Base-by-base conservation (phyloP, 2,888 invertebrate genomes). In the Saturnia pavonia region DNA sequence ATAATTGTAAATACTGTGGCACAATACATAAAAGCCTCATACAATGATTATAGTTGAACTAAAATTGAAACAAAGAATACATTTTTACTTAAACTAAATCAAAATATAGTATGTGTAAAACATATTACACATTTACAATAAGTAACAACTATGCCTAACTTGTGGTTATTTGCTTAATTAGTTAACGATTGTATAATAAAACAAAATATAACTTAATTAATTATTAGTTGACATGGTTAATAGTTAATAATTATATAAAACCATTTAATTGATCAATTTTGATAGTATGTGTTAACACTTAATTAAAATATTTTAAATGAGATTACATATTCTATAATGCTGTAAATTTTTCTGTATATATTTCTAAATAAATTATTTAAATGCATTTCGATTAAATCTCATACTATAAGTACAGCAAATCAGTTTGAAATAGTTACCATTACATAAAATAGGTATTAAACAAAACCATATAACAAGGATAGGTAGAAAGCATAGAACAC, bases 1-100 rank as follows among this genome's bases (percentile, higher is more conserved):
- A 68, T 34, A 40, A 40, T 19, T 45, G 19, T 68, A 68, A 68
- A 48, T 68, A 68, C 27, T 68, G n/a, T n/a, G 68, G 68, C 68
- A 68, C 68, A 42, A 67, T 48, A 48, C 48, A 68, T 48, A 40
- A 40, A 40, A 65, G 40, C 65, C 65, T 65, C 65, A 40, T n/a
- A 40, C 19, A 40, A 16, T 65, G n/a, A 40, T 65, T 65, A 0
- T 40, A 40, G 12, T 65, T n/a, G 12, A n/a, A 65, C 16, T 27
- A 60, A 60, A 27, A 60, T 9, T 25, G 19, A 51, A 16, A 19
- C 14, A 19, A 19, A 51, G 48, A 6, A 19, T 51, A 19, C 6
- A 19, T 51, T 43, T 51, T 51, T 1, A 19, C 6, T 51, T 51
- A 51, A 51, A 51, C 19, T 4, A 6, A 51, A 16, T 19, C 19